Percentiles rank a stretch among this genome's conserved stretches.
phyloP scores from a whole-genome alignment of 2,888 invertebrate species.

The Tenthredo mesomela region DNA sequence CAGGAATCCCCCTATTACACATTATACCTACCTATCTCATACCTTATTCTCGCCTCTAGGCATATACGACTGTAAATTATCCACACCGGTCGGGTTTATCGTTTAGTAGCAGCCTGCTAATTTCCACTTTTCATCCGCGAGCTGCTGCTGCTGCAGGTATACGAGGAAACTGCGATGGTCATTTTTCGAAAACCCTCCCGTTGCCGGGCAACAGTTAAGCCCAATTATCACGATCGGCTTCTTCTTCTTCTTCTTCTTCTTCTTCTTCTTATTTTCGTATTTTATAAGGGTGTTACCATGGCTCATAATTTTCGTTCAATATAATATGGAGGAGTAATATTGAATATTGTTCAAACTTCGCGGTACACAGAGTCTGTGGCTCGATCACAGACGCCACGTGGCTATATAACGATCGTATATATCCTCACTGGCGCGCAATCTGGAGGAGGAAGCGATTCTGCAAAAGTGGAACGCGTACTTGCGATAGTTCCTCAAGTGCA shows the following conservation, averaged over 20 bases:
- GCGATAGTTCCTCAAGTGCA: not conserved
- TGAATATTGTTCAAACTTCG: constrained; percentile 4
- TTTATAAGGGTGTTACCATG: not conserved
- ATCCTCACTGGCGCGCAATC: not conserved
- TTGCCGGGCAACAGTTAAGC: constrained; percentile 27
- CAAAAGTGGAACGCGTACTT: constrained; percentile 21
- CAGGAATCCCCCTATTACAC: not conserved
- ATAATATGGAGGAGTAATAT: not conserved
- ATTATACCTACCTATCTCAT: not conserved
- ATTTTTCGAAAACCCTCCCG: not conserved
- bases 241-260: not conserved
- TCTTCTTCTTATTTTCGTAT: not conserved
- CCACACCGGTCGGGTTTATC: constrained; percentile 24
- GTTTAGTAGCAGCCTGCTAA: constrained; percentile 29
- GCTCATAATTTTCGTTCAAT: not conserved
- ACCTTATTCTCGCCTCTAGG: not conserved
- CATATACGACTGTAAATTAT: constrained; percentile 1
- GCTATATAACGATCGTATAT: not conserved
- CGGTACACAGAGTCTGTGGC: not conserved
- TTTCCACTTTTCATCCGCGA: constrained; percentile 33
- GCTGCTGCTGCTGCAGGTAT: not conserved
- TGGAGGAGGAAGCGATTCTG: constrained; percentile 4
- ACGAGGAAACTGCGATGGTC: not conserved
- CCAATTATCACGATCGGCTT: constrained; percentile 24
- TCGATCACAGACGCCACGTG: not conserved